These are phyloP conservation scores for Coelopa frigida DNA, from an alignment of 1,140 invertebrate genomes.

Conservation along the genomic window DNA sequence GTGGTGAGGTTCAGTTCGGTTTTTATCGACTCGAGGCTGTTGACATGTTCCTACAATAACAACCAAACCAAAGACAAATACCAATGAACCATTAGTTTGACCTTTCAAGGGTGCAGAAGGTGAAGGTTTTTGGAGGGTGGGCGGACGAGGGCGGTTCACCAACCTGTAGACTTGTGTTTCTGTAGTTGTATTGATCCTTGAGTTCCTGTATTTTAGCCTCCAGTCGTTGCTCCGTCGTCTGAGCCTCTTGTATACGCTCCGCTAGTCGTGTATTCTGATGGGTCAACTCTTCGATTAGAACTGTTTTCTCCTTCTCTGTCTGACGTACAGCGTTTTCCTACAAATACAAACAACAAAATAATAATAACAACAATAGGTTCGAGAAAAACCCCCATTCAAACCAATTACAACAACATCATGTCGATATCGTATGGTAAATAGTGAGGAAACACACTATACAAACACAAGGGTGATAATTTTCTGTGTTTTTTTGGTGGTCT, in stretches of 20 bases:
- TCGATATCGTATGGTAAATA: too few relatives aligned
- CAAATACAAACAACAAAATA: not conserved
- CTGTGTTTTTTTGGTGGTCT: too few relatives aligned
- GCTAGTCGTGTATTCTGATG: constrained; percentile 86
- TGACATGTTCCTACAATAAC: constrained; percentile 67
- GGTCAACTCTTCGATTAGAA: constrained; percentile 75
- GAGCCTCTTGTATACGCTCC: constrained; percentile 76
- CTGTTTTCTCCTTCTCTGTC: constrained; percentile 72
- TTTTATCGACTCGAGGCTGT: constrained; percentile 77
- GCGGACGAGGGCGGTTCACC: not conserved
- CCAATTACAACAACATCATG: too few relatives aligned
- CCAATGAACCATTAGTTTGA: too few relatives aligned
- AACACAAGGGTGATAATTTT: too few relatives aligned
- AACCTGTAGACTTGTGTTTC: constrained; percentile 66
- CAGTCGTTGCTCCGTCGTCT: constrained; percentile 72
- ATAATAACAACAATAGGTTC: not conserved
- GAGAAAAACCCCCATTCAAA: not conserved
- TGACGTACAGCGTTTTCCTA: constrained; percentile 50
- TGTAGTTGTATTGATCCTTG: constrained; percentile 73
- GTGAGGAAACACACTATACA: too few relatives aligned
- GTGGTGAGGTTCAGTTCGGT: constrained; percentile 80
- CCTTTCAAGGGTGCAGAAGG: too few relatives aligned
- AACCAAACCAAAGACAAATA: constrained; percentile 2
- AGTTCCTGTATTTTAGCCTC: constrained; percentile 70
- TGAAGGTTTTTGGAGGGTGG: too few relatives aligned